Evolutionary conservation across 1,140 invertebrate genomes (phyloP), one percentile per base, ranked within the genome.

Genomic region (Drosophila albomicans): DNA sequence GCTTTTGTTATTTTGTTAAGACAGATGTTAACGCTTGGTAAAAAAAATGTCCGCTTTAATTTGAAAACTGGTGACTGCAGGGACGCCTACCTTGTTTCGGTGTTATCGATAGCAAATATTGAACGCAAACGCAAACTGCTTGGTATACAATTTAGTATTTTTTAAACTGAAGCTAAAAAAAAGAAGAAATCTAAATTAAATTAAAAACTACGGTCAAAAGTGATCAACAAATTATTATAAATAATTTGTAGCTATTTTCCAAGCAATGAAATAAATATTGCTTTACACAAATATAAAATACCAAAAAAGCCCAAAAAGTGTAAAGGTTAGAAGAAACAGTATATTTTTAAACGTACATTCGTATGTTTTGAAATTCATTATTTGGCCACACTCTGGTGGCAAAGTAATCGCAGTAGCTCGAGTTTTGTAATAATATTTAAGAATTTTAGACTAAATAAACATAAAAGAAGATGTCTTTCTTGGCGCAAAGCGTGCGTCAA

Each of bases 401-500:
- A 3, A 43, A 6, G 11, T 43, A 7, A 43, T 13, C 2, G 7
- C 4, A 5, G 5, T 48, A 25, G 4, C 7, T 46, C 11, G 13
- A 11, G 8, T 38, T 38, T 52, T 56, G n/a, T 56, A 48, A 10
- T 25, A 32, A 25, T 3, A 25, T 25, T 25, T 2, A 13, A 15
- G 41, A 32, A 30, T 41, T 10, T 68, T 52, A 25, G 57, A 38
- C 45, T 45, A 43, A 71, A 75, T 57, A n/a, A 15, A 1, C 4
- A 1, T 2, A 3, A 1, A 32, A 46, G 65, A 66, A 43, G 0
- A 87, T 87, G 84, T 84, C 84, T 1, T 72, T 87, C 38, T 43
- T 87, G 35, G 64, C 77, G 57, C 84, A 80, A 48, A 70, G 63
- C 49, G 20, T 87, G 66, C 84, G 84, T 30, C 84, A 88, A 49